These are phyloP conservation scores for Pterobdella sp. DNA, from an alignment of 2,888 invertebrate genomes.

Conservation along the genomic window DNA sequence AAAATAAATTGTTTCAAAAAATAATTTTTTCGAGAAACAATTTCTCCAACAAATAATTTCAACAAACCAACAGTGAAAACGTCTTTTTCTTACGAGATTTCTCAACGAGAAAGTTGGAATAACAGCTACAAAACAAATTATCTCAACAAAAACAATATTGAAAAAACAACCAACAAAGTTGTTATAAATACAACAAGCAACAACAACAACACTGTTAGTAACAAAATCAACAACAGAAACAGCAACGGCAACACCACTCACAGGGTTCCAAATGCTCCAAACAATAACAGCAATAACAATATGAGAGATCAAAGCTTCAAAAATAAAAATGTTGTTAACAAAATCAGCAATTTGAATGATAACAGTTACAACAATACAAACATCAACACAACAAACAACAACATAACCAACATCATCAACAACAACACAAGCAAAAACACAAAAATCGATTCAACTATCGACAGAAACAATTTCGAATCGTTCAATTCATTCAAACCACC, in stretches of 20 bases:
- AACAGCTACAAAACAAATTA: not conserved
- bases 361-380: not conserved
- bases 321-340: not conserved
- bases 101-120: not conserved
- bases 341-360: not conserved
- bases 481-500: not conserved
- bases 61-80: not conserved
- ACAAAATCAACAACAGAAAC: not conserved
- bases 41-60: too few relatives aligned
- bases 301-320: not conserved
- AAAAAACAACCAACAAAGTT: conserved; percentile 12
- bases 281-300: conserved; percentile 15
- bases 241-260: not conserved
- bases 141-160: conserved; percentile 13
- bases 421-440: conserved; percentile 9
- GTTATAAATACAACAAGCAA: not conserved
- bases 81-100: conserved; percentile 7
- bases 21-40: too few relatives aligned
- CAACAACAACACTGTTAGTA: conserved; percentile 2
- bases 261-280: not conserved
- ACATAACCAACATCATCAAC: not conserved
- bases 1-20: too few relatives aligned
- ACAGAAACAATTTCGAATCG: not conserved
- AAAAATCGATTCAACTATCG: not conserved
- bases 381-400: conserved; percentile 5